Evolutionary conservation across 2,113 vertebrate species (phyloP).

Genomic region (Turnix velox): DNA sequence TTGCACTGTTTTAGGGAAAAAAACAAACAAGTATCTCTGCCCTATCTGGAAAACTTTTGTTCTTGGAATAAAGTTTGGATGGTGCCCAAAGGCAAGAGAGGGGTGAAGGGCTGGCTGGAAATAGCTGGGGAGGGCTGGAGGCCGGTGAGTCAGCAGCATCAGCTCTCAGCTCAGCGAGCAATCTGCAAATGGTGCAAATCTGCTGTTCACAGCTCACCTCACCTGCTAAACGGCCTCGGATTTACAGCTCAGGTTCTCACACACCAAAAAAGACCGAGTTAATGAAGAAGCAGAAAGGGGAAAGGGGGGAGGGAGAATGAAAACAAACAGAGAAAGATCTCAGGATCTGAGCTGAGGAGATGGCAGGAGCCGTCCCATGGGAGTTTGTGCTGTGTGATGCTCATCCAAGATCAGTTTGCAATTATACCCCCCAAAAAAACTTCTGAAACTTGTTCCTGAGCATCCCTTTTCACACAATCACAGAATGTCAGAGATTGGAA

Average conservation of each 20-base stretch:
- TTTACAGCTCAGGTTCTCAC: not conserved
- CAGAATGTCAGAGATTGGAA: too few relatives aligned
- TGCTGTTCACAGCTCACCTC: slow-evolving; percentile 58
- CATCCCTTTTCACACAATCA: too few relatives aligned
- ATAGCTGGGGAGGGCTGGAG: slow-evolving; percentile 4
- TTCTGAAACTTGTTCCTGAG: rapidly evolving
- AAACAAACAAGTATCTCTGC: not conserved
- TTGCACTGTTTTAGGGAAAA: rapidly evolving
- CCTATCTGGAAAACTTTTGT: not conserved
- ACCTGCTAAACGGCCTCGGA: slow-evolving; percentile 32
- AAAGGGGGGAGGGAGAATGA: too few relatives aligned
- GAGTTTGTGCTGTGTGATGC: not conserved
- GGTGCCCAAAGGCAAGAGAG: slow-evolving; percentile 2
- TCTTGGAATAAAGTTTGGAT: slow-evolving; percentile 17
- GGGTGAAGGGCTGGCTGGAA: slow-evolving; percentile 20
- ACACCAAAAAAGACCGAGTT: not conserved
- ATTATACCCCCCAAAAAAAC: not conserved
- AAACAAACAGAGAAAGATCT: not conserved
- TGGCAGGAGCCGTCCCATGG: rapidly evolving
- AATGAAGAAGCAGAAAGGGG: not conserved
- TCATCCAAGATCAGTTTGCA: rapidly evolving
- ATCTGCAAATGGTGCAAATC: slow-evolving; percentile 59
- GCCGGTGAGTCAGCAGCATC: slow-evolving; percentile 60
- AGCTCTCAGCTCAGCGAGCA: slow-evolving; percentile 54
- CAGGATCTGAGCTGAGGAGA: not conserved